A percentile compares a stretch with the other conserved stretches of the same genome.
These are phyloP conservation scores for Heliangelus exortis DNA, from an alignment of 2,797 vertebrate genomes.

Conservation along the genomic window DNA sequence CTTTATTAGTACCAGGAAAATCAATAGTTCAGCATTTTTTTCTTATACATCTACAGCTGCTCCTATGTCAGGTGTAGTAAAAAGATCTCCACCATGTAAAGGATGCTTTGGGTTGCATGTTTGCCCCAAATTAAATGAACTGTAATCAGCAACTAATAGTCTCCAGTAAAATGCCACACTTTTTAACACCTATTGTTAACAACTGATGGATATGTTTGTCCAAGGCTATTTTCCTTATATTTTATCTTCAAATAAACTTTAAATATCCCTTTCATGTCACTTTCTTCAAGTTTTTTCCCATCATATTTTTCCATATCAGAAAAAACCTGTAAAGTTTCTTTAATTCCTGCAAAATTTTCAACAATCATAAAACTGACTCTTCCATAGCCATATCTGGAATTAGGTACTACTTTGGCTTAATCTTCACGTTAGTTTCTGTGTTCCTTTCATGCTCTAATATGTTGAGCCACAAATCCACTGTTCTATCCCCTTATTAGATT, in stretches of 20 bases:
- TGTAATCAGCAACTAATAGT: neutral
- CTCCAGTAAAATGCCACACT: neutral
- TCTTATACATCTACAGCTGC: neutral
- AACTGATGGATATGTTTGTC: neutral
- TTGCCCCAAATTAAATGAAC: neutral
- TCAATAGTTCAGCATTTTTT: neutral
- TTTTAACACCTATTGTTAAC: neutral
- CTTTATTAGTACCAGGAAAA: neutral
- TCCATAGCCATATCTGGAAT: neutral
- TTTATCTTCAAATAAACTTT: conserved; percentile 32
- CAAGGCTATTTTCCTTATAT: conserved; percentile 14
- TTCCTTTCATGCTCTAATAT: neutral
- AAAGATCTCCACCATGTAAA: neutral
- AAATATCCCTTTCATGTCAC: neutral
- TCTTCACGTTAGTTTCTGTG: neutral
- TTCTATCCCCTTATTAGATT: conserved; percentile 9
- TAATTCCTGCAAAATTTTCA: conserved; percentile 33
- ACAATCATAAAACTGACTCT: neutral
- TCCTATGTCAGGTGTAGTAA: neutral
- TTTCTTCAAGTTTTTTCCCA: neutral
- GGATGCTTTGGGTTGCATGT: neutral
- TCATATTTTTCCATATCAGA: conserved; percentile 1
- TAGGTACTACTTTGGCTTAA: neutral
- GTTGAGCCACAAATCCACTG: neutral
- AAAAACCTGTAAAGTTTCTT: conserved; percentile 16